phyloP scores from a whole-genome alignment of 2,888 invertebrate species.

The Tachystola acroxantha region DNA sequence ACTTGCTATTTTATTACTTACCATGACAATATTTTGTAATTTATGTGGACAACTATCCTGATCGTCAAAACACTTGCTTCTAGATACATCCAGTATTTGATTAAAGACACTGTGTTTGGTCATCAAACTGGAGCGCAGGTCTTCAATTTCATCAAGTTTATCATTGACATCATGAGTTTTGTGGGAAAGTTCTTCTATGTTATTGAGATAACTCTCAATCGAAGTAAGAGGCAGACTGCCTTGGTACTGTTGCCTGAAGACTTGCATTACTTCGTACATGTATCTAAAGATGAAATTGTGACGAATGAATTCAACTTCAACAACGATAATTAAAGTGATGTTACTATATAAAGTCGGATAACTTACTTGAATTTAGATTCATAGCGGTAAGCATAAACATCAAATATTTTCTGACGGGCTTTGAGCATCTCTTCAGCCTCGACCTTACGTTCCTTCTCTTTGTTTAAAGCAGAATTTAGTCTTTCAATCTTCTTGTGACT shows the following conservation, averaged over 20 bases:
- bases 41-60: slow-evolving; percentile 53
- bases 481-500: slow-evolving; percentile 58
- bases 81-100: slow-evolving; percentile 52
- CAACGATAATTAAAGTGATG: slow-evolving; percentile 14
- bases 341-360: too few relatives aligned
- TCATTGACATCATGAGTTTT: slow-evolving; percentile 45
- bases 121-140: slow-evolving; percentile 47
- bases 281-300: too few relatives aligned
- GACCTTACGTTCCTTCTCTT: slow-evolving; percentile 51
- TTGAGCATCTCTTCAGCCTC: slow-evolving; percentile 59
- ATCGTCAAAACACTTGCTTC: slow-evolving; percentile 46
- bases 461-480: slow-evolving; percentile 45
- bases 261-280: slow-evolving; percentile 54
- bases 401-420: slow-evolving; percentile 57
- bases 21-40: slow-evolving; percentile 46
- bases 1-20: slow-evolving; percentile 20
- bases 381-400: slow-evolving; percentile 52
- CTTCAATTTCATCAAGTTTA: slow-evolving; percentile 57
- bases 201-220: slow-evolving; percentile 54
- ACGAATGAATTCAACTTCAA: too few relatives aligned
- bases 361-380: slow-evolving; percentile 64
- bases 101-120: slow-evolving; percentile 56
- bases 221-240: slow-evolving; percentile 55
- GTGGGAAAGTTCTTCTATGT: slow-evolving; percentile 43
- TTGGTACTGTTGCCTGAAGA: slow-evolving; percentile 61